Base-by-base conservation (phyloP, 1,140 invertebrate species). In the Lanistes nyassanus region DNA sequence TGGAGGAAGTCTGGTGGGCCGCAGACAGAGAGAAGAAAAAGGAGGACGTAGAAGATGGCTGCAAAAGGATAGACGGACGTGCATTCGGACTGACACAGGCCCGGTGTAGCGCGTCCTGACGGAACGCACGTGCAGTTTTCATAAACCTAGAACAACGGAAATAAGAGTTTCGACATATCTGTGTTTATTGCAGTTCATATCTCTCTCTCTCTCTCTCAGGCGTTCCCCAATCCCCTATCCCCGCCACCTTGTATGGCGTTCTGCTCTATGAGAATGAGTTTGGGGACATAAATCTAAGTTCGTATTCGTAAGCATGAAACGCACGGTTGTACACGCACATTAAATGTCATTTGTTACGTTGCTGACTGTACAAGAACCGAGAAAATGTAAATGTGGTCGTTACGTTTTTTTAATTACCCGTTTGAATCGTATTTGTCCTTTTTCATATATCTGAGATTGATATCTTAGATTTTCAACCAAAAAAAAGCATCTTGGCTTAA, bases 51-150 rank as follows among this genome's bases (percentile, higher is more conserved):
- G 29, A 65, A 64, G 39, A 74, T 19, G 26, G 31, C 26, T 16
- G 53, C 21, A 36, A 60, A 72, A 39, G 31, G 56, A 60, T 56
- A 72, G 7, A 72, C 29, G 11, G 70, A 60, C 7, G 55, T 39
- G 60, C 68, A 71, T 19, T 71, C 68, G 5, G 68, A 34, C 9
- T 39, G 16, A 29, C 68, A 71, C 29, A 51, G 26, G 9, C 68
- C 68, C 37, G 68, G 51, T 23, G 42, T 26, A 23, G 68, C 53
- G 11, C 26, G 47, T 26, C 68, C 68, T 71, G 68, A 29, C n/a
- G 68, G 31, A 23, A 51, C 53, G 51, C 68, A 71, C 21, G 39
- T 71, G 34, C 68, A 71, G 34, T 71, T 71, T 26, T 2, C 34
- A 37, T 71, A 71, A 21, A 58, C 55, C 68, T 71, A 9, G n/a